Conservation (phyloP, 2,797 vertebrate genomes). For the Bryconaethiops microstoma region DNA sequence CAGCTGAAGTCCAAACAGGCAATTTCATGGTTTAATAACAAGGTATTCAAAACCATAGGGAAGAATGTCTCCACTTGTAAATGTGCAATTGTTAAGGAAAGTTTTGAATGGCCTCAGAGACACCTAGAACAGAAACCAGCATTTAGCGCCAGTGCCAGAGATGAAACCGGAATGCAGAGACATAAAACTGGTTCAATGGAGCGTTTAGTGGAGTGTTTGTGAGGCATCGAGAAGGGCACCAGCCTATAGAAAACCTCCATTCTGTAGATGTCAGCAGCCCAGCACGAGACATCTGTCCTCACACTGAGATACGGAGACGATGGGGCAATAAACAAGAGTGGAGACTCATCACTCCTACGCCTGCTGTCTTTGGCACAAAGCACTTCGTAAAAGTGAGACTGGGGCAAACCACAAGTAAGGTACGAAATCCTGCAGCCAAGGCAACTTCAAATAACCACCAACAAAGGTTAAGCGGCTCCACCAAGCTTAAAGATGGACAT, state of each 20-base stretch:
- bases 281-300: slow-evolving; percentile 52
- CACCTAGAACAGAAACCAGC: slow-evolving; percentile 49
- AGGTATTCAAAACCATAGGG: slow-evolving; percentile 53
- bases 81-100: slow-evolving; percentile 54
- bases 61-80: slow-evolving; percentile 56
- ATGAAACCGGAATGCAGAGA: slow-evolving; percentile 50
- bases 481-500: slow-evolving; percentile 12
- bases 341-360: slow-evolving; percentile 43
- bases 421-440: slow-evolving; percentile 54
- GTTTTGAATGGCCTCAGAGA: slow-evolving; percentile 50
- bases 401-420: slow-evolving; percentile 50
- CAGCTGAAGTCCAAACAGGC: slow-evolving; percentile 42
- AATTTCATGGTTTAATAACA: slow-evolving; percentile 57
- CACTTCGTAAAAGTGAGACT: slow-evolving; percentile 30
- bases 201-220: slow-evolving; percentile 53
- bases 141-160: slow-evolving; percentile 42
- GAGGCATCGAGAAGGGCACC: slow-evolving; percentile 50
- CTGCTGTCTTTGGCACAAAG: slow-evolving; percentile 57
- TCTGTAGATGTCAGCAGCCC: slow-evolving; percentile 55
- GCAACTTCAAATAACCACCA: slow-evolving; percentile 52
- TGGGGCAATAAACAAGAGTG: slow-evolving; percentile 57
- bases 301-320: slow-evolving; percentile 53
- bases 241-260: slow-evolving; percentile 32
- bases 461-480: slow-evolving; percentile 38
- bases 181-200: slow-evolving; percentile 52